A percentile compares a stretch with the other conserved stretches of the same genome.
Evolutionary conservation across 2,113 vertebrate genomes (phyloP).

Genomic region (Vulpes ferrilata): DNA sequence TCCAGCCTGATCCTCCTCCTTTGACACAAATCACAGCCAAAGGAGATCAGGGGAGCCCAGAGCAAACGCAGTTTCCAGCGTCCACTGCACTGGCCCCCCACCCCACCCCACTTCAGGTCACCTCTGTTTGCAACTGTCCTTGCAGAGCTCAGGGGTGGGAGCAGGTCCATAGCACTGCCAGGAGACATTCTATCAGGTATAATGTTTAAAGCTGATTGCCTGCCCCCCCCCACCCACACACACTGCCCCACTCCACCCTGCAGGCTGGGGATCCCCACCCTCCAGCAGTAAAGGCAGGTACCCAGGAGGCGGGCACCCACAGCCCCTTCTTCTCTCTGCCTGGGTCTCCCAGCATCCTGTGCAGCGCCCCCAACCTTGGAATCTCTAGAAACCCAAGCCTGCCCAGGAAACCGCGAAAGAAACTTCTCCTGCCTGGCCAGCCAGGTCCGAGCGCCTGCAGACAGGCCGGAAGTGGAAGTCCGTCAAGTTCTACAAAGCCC

Average conservation of each 20-base stretch:
- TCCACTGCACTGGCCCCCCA: not conserved
- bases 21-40: not conserved
- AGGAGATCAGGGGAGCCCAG: not conserved
- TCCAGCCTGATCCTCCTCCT: not conserved
- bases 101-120: not conserved
- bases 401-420: not conserved
- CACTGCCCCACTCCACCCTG: not conserved
- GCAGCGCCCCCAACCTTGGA: not conserved
- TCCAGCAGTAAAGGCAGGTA: not conserved
- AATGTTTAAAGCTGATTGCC: conserved; percentile 63
- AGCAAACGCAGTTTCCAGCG: not conserved
- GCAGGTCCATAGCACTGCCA: conserved; percentile 69
- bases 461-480: not conserved
- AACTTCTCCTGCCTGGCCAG: not conserved
- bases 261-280: not conserved
- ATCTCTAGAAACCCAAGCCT: not conserved
- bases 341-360: not conserved
- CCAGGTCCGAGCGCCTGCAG: not conserved
- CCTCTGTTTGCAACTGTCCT: conserved; percentile 30
- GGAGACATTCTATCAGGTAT: conserved; percentile 3
- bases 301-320: not conserved
- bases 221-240: not conserved
- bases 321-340: not conserved
- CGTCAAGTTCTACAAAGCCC: not conserved
- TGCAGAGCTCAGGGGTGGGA: conserved; percentile 41